Evolutionary conservation across 2,888 invertebrate genomes (phyloP).

Genomic region (Hyppa rectilinea): DNA sequence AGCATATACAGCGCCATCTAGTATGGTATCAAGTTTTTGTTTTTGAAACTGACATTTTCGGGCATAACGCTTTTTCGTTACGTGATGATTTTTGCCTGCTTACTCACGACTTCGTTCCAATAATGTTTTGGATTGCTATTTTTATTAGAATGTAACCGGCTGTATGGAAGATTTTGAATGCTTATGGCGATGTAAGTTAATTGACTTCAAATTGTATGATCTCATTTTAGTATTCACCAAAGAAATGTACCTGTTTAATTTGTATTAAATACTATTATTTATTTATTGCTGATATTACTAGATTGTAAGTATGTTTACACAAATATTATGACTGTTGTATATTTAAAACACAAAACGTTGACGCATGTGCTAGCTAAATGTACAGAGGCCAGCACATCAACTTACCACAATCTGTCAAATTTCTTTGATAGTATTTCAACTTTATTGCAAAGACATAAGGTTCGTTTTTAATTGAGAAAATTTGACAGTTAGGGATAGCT

Average conservation of each 20-base stretch:
- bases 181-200: background rate
- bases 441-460: too few species aligned
- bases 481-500: too few species aligned
- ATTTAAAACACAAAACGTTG: background rate
- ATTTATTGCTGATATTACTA: background rate
- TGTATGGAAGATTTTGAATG: constrained; percentile 8
- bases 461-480: too few species aligned
- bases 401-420: too few species aligned
- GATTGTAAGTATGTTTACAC: background rate
- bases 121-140: background rate
- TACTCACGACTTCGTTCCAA: too few species aligned
- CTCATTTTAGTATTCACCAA: constrained; percentile 31
- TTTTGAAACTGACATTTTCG: too few species aligned
- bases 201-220: constrained; percentile 17
- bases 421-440: too few species aligned
- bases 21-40: too few species aligned
- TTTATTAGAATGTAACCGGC: constrained; percentile 2
- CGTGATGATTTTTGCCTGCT: too few species aligned
- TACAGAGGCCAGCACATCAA: too few species aligned
- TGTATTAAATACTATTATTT: background rate
- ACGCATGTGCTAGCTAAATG: background rate
- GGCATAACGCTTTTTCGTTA: too few species aligned
- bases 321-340: background rate
- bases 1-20: too few species aligned
- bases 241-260: constrained; percentile 34